Evolutionary conservation across 2,113 vertebrate species (phyloP).

Genomic region (Apeltes quadracus): DNA sequence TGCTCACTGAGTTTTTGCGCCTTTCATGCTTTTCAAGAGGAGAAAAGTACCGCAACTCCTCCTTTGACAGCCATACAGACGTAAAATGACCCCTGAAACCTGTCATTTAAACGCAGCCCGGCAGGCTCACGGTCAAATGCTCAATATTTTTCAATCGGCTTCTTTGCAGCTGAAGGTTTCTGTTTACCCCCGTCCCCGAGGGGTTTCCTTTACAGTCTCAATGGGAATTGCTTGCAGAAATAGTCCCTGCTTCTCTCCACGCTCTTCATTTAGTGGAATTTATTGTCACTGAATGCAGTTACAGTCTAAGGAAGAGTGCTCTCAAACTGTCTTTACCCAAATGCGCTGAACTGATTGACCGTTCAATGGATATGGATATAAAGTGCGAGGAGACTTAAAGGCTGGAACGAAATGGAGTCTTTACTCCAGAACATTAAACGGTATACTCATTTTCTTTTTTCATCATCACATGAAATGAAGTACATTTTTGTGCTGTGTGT

Average conservation of each 20-base stretch:
- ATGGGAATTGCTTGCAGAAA: constrained; percentile 14
- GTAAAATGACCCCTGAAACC: constrained; percentile 30
- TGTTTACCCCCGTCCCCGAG: constrained; percentile 6
- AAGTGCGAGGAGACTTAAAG: neutral
- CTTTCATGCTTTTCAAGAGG: constrained; percentile 4
- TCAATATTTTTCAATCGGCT: constrained; percentile 29
- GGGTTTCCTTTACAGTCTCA: constrained; percentile 30
- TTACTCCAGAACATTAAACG: neutral
- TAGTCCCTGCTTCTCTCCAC: neutral
- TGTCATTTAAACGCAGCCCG: constrained; percentile 46
- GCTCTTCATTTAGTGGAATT: constrained; percentile 25
- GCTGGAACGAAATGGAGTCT: neutral
- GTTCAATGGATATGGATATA: constrained; percentile 17
- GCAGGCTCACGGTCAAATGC: constrained; percentile 33
- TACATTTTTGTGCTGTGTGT: neutral
- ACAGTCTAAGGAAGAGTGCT: neutral
- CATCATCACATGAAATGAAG: neutral
- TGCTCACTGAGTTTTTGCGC: neutral
- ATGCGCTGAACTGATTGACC: constrained; percentile 14
- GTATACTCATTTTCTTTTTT: neutral
- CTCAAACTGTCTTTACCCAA: constrained; percentile 31
- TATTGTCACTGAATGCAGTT: constrained; percentile 30
- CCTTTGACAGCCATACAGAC: constrained; percentile 11
- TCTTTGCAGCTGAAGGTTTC: constrained; percentile 12
- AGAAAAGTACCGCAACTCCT: constrained; percentile 2